A percentile compares a stretch with the other conserved stretches of the same genome.
Evolutionary conservation across 2,797 vertebrate species (phyloP).

Genomic region (Phalanger gymnotis): DNA sequence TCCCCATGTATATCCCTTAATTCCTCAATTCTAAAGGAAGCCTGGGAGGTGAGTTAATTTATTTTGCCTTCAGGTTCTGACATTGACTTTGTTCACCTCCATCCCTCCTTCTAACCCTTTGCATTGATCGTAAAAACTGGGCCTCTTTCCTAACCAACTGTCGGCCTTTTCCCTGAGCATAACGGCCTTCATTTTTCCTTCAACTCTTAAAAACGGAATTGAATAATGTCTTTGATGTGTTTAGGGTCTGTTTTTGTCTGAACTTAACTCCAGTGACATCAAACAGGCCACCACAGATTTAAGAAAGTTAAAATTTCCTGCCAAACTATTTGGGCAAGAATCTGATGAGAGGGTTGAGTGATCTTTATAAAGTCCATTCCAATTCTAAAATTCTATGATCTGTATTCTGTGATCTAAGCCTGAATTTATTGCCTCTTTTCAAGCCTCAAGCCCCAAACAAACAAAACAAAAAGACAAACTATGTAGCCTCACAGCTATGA

Average conservation of each 20-base stretch:
- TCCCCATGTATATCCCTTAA: neutral
- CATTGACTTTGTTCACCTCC: slow-evolving; percentile 1
- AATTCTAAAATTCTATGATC: slow-evolving; percentile 6
- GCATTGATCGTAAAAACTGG: slow-evolving; percentile 25
- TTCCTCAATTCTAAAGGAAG: slow-evolving; percentile 21
- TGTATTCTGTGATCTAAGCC: neutral
- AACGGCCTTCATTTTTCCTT: neutral
- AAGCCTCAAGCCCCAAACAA: neutral
- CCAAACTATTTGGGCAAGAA: slow-evolving; percentile 20
- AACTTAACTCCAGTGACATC: slow-evolving; percentile 15
- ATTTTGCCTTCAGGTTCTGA: neutral
- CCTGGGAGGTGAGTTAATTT: neutral
- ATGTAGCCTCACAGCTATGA: neutral
- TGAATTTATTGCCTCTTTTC: slow-evolving; percentile 20
- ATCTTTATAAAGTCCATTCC: slow-evolving; percentile 28
- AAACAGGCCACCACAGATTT: slow-evolving; percentile 12
- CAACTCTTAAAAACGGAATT: slow-evolving; percentile 50
- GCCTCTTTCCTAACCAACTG: slow-evolving; percentile 19
- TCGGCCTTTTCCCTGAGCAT: neutral
- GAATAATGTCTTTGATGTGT: slow-evolving; percentile 46
- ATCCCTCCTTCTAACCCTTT: neutral
- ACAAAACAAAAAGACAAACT: neutral
- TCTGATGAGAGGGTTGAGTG: slow-evolving; percentile 12
- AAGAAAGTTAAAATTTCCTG: neutral
- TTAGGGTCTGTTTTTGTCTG: slow-evolving; percentile 48